Percentiles rank a stretch among this genome's conserved stretches.
phyloP scores from a whole-genome alignment of 2,113 vertebrate genomes.

The Oceanites oceanicus region DNA sequence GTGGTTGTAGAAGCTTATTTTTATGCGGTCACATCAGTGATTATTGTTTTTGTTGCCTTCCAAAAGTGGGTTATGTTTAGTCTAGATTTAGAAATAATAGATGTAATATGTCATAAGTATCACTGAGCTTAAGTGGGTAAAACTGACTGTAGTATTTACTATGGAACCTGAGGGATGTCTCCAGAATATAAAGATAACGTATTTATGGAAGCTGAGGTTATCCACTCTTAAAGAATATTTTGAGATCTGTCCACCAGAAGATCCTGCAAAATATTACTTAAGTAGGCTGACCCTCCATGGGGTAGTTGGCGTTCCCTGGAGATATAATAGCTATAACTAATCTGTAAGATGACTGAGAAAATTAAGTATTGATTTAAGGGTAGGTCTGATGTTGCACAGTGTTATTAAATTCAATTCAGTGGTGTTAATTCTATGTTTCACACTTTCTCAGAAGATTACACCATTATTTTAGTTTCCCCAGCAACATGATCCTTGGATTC shows the following conservation, averaged over 20 bases:
- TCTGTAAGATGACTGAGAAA: constrained; percentile 62
- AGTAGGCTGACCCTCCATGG: not conserved
- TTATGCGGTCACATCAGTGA: not conserved
- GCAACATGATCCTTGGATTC: not conserved
- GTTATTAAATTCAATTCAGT: constrained; percentile 68
- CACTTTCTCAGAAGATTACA: constrained; percentile 58
- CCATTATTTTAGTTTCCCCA: constrained; percentile 58
- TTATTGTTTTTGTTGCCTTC: not conserved
- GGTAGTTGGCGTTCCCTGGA: constrained; percentile 15
- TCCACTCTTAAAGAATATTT: constrained; percentile 3
- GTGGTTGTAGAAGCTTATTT: not conserved
- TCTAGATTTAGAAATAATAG: not conserved
- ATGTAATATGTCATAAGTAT: not conserved
- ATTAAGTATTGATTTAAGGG: constrained; percentile 77
- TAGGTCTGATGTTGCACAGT: constrained; percentile 35
- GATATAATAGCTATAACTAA: constrained; percentile 40
- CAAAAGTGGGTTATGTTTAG: not conserved
- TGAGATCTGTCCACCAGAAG: not conserved
- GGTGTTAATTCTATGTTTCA: constrained; percentile 71
- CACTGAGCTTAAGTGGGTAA: not conserved
- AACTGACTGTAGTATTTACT: not conserved
- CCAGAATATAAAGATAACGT: not conserved
- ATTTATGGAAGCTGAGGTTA: not conserved
- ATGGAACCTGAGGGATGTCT: not conserved
- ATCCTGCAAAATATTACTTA: constrained; percentile 11